These are phyloP conservation scores for Drosophila tripunctata DNA, from an alignment of 2,888 invertebrate species.

Conservation along the genomic window DNA sequence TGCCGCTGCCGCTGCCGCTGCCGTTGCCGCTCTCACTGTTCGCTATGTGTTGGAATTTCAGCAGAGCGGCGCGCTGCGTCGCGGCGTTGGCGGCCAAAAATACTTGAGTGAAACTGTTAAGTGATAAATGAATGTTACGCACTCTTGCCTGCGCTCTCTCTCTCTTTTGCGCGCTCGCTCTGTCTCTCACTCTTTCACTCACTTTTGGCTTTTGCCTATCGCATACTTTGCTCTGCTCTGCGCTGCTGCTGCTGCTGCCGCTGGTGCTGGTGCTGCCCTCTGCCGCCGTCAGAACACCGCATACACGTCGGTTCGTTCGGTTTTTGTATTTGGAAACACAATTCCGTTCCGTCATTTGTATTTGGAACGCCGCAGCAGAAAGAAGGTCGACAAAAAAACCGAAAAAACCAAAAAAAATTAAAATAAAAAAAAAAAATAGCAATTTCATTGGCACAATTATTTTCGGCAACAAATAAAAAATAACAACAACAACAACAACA, in stretches of 20 bases:
- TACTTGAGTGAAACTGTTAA: conserved; percentile 64
- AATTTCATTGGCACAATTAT: conserved; percentile 53
- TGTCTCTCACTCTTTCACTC: conserved; percentile 9
- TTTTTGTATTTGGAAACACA: conserved; percentile 67
- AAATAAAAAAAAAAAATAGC: conserved; percentile 21
- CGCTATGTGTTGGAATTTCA: conserved; percentile 54
- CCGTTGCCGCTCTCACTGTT: conserved; percentile 11
- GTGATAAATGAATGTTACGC: conserved; percentile 58
- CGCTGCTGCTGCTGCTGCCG: conserved; percentile 17
- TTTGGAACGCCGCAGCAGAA: conserved; percentile 82
- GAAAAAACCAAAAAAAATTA: too few relatives aligned
- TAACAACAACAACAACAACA: conserved; percentile 30
- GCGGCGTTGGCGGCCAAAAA: conserved; percentile 49
- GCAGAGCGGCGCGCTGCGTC: conserved; percentile 47
- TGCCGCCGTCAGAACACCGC: conserved; percentile 23
- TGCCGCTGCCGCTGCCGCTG: conserved; percentile 5
- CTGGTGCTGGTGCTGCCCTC: conserved; percentile 15
- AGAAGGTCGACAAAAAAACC: conserved; percentile 55
- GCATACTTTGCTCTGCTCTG: conserved; percentile 4
- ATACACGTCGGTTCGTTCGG: conserved; percentile 38
- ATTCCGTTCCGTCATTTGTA: conserved; percentile 80
- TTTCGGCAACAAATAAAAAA: conserved; percentile 52
- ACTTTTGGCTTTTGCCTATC: conserved; percentile 7
- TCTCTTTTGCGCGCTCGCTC: conserved; percentile 12
- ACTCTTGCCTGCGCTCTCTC: conserved; percentile 32